Evolutionary conservation across 2,113 vertebrate genomes (phyloP), one percentile per base, ranked within the genome.

Genomic region (Phyllopteryx taeniolatus): DNA sequence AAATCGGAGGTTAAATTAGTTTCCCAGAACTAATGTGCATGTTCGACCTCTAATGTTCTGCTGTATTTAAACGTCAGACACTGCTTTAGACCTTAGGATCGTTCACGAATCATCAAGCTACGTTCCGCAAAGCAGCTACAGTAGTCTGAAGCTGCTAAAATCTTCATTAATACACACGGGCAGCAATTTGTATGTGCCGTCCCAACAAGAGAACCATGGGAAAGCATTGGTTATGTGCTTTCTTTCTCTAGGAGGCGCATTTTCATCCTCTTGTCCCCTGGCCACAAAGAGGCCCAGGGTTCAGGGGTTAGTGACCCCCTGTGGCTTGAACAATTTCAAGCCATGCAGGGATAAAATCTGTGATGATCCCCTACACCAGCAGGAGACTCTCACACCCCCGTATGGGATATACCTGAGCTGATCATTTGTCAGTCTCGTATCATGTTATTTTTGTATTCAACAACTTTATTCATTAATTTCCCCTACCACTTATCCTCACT

Each of bases 341-440:
- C 80, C 82, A 63, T 19, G 35, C 44, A 59, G 85, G 0, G 69
- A 70, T 63, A 15, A 87, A 83, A 85, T 85, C 85, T 79, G 66
- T 71, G 80, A 86, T 86, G 80, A 89, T 86, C 81, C 77, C 73
- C 78, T 73, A 20, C 72, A 64, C 10, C 83, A 83, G 83, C 83
- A 66, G 85, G 79, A 70, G 70, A 66, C 43, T 43, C 31, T 51
- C 11, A 62, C 73, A 65, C 76, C 72, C 31, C 35, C 0, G 31
- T 70, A 66, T 76, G 54, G 66, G 44, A 51, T 71, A 46, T 60
- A 83, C 79, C 77, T 66, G 59, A 68, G 49, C 68, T 65, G 70
- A 75, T 56, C 68, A 46, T 46, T 82, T 67, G 61, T 61, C 68
- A 78, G 56, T 61, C 63, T 27, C 22, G n/a, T 46, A n/a, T 13